Base-by-base conservation (phyloP, 37 sponge, comb jelly and placozoan genomes). In the Chondrilla cf. caribensis region DNA sequence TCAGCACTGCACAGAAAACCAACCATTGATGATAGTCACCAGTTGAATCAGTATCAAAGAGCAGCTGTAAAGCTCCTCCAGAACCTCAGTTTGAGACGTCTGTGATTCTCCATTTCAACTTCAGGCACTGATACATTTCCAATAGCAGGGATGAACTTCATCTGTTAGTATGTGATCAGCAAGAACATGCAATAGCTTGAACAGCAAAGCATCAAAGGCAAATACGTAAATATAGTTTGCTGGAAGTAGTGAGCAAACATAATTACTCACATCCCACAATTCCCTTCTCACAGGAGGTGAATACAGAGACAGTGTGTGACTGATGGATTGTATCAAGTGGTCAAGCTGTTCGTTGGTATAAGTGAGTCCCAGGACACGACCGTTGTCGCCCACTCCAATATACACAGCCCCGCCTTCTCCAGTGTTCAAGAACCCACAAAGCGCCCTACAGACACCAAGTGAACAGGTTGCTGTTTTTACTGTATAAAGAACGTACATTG, bases 371-470 rank as follows among this genome's bases (percentile, higher is more conserved):
- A 43, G 58, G 25, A 88, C 90, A 3, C 14, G 25, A 38, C 92
- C 92, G 38, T 79, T 77, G 59, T 92, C 92, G 18, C 42, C 8
- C 22, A 92, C 79, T 35, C 92, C 92, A 19, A 92, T 57, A 38
- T 83, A 88, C 35, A 88, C 84, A 25, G 57, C 71, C 0, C 92
- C 92, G 22, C 92, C 92, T 38, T 60, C 62, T 2, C 92, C 92
- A 60, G 89, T 82, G 68, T 92, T 92, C n/a, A 92, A 75, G 55
- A 92, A 92, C 0, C 86, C 92, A 72, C 88, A 87, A 8, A 92
- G 22, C 19, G 80, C 59, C 62, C 92, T 92, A 39, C n/a, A n/a
- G n/a, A n/a, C n/a, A n/a, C n/a, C n/a, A n/a, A n/a, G n/a, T n/a
- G n/a, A n/a, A n/a, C n/a, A n/a, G n/a, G n/a, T n/a, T n/a, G n/a